Conservation (phyloP, 2,888 invertebrate species). For the Amblyteles armatorius region DNA sequence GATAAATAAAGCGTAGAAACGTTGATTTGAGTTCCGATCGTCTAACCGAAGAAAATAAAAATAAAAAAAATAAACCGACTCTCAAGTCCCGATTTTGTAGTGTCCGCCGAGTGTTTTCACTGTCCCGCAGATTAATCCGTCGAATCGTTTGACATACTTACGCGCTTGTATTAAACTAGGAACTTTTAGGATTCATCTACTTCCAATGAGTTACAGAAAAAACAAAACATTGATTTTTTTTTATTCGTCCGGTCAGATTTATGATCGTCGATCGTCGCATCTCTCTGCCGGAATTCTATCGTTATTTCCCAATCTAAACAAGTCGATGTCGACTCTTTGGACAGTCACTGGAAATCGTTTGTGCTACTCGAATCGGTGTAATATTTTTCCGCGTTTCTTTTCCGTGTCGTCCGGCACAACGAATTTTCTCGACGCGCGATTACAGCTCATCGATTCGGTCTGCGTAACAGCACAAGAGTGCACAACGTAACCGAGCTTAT, state of each 20-base stretch:
- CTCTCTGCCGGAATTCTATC: conserved; percentile 8
- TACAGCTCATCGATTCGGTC: conserved; percentile 13
- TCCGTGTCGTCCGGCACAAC: background rate
- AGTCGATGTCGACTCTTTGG: conserved; percentile 53
- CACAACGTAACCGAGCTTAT: conserved; percentile 25
- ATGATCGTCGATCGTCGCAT: background rate
- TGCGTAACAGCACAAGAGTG: conserved; percentile 12
- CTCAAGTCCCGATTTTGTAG: conserved; percentile 13
- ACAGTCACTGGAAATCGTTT: conserved; percentile 58
- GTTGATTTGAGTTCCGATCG: background rate
- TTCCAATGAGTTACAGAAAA: conserved; percentile 28
- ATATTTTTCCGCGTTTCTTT: background rate
- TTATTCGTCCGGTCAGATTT: conserved; percentile 16
- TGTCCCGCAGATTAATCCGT: conserved; percentile 19
- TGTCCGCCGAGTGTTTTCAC: conserved; percentile 29
- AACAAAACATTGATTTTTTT: conserved; percentile 3
- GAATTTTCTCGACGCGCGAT: conserved; percentile 21
- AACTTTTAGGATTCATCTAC: conserved; percentile 52
- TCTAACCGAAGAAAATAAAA: background rate
- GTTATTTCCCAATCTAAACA: conserved; percentile 35
- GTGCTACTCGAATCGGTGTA: background rate
- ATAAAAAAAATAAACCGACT: background rate
- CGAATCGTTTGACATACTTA: conserved; percentile 27
- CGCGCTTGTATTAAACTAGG: conserved; percentile 48
- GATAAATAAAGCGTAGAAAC: conserved; percentile 24